phyloP scores from a whole-genome alignment of 2,888 invertebrate species.

The Chesias legatella region DNA sequence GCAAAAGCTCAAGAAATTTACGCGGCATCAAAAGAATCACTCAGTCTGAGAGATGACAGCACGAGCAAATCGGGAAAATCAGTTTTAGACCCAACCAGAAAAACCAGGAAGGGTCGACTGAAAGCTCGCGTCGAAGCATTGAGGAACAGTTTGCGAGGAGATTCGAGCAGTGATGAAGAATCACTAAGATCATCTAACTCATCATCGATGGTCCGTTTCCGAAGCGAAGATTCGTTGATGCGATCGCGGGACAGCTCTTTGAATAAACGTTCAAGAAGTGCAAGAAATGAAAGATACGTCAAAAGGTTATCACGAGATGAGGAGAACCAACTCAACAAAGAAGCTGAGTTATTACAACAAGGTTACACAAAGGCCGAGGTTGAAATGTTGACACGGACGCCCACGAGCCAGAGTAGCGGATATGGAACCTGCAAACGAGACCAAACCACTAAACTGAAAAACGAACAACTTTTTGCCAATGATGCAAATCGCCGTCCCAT shows the following conservation, averaged over 20 bases:
- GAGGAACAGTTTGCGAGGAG: conserved; percentile 81
- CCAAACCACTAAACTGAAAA: conserved; percentile 67
- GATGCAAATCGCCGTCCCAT: conserved; percentile 59
- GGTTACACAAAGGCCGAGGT: conserved; percentile 76
- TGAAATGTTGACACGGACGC: conserved; percentile 77
- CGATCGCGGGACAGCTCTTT: conserved; percentile 80
- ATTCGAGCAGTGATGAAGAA: conserved; percentile 87
- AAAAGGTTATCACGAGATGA: conserved; percentile 87
- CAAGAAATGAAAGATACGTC: conserved; percentile 89
- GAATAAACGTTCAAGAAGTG: conserved; percentile 84
- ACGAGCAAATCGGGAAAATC: conserved; percentile 64
- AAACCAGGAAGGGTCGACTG: conserved; percentile 79
- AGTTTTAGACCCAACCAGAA: conserved; percentile 74
- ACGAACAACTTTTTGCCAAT: conserved; percentile 51
- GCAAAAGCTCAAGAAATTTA: conserved; percentile 59
- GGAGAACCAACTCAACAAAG: conserved; percentile 78
- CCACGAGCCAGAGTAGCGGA: conserved; percentile 74
- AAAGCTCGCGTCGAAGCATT: conserved; percentile 85
- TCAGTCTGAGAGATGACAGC: conserved; percentile 59
- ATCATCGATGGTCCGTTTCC: conserved; percentile 83
- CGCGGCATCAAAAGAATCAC: conserved; percentile 61
- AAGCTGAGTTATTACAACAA: conserved; percentile 74
- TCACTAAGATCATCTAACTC: conserved; percentile 84
- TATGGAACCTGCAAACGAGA: conserved; percentile 73
- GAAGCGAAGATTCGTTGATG: conserved; percentile 85